Evolutionary conservation across 2,888 invertebrate species (phyloP), one percentile per base, ranked within the genome.

Genomic region (Timandra comae): DNA sequence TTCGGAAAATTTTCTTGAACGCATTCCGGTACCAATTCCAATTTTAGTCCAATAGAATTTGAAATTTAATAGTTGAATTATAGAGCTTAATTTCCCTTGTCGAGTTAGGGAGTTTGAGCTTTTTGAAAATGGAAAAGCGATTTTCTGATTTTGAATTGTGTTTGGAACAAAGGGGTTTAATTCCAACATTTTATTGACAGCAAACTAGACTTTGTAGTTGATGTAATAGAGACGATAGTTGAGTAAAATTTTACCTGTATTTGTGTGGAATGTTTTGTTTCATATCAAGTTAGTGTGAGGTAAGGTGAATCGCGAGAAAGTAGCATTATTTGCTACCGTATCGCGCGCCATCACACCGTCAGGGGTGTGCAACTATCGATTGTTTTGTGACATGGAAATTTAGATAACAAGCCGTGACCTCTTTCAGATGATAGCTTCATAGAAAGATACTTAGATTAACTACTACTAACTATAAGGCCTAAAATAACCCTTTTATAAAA

Each of bases 311-410:
- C 66, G 75, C 76, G 74, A 73, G 73, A 79, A 81, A 80, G 81
- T 79, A 72, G 77, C 71, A 71, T 79, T 81, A 84, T 82, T 84
- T 82, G 84, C 81, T 84, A 77, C 79, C 72, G 79, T 81, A 85
- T 84, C 82, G 81, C 69, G 79, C 84, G 78, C 82, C 76, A 84
- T 84, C 80, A 65, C 61, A 33, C 30, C 42, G 41, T 43, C 73
- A 74, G 75, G 46, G 58, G 51, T 52, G 30, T 16, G 16, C 43
- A 73, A 74, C 75, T 33, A 49, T 64, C 52, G 52, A 35, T 35
- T 35, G 36, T 38, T 33, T 40, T 38, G 16, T 41, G 33, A 38
- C 32, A 26, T 41, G 32, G 32, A 33, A 36, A 33, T 36, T 35
- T 34, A 27, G 33, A 33, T 43, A 34, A 35, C 32, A 12, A 12